phyloP scores from a whole-genome alignment of 37 sponge, comb jelly and placozoan genomes.

The Cladorhizidae sp. region DNA sequence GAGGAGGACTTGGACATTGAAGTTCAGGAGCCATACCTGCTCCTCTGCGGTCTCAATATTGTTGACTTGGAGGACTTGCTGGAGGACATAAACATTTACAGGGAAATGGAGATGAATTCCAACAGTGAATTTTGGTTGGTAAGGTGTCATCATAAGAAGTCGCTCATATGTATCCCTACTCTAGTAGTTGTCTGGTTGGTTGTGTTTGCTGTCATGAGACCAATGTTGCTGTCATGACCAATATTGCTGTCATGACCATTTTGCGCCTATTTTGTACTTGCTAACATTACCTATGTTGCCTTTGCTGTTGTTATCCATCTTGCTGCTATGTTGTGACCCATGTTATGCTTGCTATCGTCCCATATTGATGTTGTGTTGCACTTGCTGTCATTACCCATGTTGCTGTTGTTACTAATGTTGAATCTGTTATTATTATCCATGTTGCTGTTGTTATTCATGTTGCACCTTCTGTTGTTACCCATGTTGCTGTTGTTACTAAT shows the following conservation, averaged over 20 bases:
- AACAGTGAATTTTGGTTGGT: conserved; percentile 90
- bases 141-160: not conserved
- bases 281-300: too few relatives aligned
- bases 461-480: not conserved
- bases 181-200: too few relatives aligned
- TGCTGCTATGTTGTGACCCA: too few relatives aligned
- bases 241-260: too few relatives aligned
- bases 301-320: too few relatives aligned
- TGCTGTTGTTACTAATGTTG: not conserved
- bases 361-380: too few relatives aligned
- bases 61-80: conserved; percentile 94
- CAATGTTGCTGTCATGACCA: too few relatives aligned
- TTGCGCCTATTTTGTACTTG: too few relatives aligned
- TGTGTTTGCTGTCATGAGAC: too few relatives aligned
- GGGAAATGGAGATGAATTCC: conserved; percentile 76
- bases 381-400: not conserved
- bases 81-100: conserved; percentile 95
- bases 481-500: not conserved
- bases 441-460: too few relatives aligned
- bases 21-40: conserved; percentile 86
- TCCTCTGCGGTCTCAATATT: conserved; percentile 76
- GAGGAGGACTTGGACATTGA: conserved; percentile 85
- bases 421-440: not conserved
- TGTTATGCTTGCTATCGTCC: too few relatives aligned
- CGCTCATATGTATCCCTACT: too few relatives aligned